phyloP scores from a whole-genome alignment of 2,888 invertebrate species.

The Chesias legatella region DNA sequence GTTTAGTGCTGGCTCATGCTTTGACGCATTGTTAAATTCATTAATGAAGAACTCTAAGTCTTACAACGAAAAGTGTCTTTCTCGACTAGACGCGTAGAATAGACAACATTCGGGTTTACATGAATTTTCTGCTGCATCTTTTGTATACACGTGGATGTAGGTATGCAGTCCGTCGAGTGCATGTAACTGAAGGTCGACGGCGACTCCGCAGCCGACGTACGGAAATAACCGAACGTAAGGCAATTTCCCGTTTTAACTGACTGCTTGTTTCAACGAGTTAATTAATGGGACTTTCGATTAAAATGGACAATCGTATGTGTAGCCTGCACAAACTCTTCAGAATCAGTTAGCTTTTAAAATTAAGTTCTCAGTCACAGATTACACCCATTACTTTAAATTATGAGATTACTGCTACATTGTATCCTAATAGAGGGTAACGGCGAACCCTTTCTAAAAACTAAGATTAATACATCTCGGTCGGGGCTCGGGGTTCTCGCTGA shows the following conservation, averaged over 20 bases:
- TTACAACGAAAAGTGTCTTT: no score
- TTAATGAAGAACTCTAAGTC: no score
- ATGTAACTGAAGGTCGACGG: slow-evolving; percentile 57
- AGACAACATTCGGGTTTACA: no score
- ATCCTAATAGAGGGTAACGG: slow-evolving; percentile 17
- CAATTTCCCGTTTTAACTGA: slow-evolving; percentile 56
- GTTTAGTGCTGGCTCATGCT: no score
- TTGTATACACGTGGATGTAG: slow-evolving; percentile 20
- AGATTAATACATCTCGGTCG: slow-evolving; percentile 40
- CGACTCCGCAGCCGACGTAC: slow-evolving; percentile 44
- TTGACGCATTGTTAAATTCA: no score
- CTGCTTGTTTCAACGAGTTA: slow-evolving; percentile 17
- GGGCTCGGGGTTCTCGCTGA: slow-evolving; percentile 36
- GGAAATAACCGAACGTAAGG: slow-evolving; percentile 66
- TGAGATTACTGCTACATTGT: slow-evolving; percentile 25
- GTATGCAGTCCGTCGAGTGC: slow-evolving; percentile 41
- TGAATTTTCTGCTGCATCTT: no score
- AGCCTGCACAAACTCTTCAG: slow-evolving; percentile 6
- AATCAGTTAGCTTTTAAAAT: slow-evolving; percentile 2
- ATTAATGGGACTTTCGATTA: slow-evolving; percentile 20
- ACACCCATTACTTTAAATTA: slow-evolving; percentile 11
- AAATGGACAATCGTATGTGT: slow-evolving; percentile 6
- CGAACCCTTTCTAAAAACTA: slow-evolving; percentile 34
- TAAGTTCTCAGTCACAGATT: background rate
- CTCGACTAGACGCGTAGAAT: no score